These are phyloP conservation scores for Eristalinus sepulchralis DNA, from an alignment of 2,888 invertebrate species.

Conservation along the genomic window DNA sequence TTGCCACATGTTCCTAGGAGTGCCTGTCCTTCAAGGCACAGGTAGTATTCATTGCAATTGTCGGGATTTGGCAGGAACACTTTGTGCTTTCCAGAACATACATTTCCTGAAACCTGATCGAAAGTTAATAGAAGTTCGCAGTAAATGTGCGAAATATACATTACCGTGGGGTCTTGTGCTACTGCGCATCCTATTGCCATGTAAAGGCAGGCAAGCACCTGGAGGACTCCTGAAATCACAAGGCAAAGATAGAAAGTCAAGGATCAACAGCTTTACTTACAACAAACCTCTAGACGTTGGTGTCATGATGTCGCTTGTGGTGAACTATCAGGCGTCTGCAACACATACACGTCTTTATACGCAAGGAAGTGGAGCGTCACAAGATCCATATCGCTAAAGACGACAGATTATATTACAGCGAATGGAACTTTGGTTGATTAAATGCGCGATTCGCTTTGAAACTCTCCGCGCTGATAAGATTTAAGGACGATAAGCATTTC, in stretches of 20 bases:
- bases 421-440: slow-evolving; percentile 46
- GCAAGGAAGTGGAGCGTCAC: background rate
- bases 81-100: slow-evolving; percentile 71
- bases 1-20: slow-evolving; percentile 74
- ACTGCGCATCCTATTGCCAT: background rate
- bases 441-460: background rate
- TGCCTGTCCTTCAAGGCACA: slow-evolving; percentile 74
- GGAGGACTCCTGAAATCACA: background rate
- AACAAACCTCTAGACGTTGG: background rate
- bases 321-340: background rate
- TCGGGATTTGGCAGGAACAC: slow-evolving; percentile 74
- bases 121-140: background rate
- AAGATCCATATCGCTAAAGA: background rate
- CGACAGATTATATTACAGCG: slow-evolving; percentile 15
- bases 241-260: background rate
- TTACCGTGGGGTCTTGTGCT: slow-evolving; percentile 24
- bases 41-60: slow-evolving; percentile 74
- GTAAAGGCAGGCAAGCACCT: background rate
- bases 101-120: background rate
- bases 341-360: background rate
- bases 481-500: slow-evolving; percentile 12
- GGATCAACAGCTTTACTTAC: background rate
- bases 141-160: background rate
- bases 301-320: background rate
- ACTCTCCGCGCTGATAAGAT: slow-evolving; percentile 71